Percentiles rank a stretch among this genome's conserved stretches.
Conservation (phyloP, 1,140 invertebrate genomes). For the Paraescarpia echinospica region DNA sequence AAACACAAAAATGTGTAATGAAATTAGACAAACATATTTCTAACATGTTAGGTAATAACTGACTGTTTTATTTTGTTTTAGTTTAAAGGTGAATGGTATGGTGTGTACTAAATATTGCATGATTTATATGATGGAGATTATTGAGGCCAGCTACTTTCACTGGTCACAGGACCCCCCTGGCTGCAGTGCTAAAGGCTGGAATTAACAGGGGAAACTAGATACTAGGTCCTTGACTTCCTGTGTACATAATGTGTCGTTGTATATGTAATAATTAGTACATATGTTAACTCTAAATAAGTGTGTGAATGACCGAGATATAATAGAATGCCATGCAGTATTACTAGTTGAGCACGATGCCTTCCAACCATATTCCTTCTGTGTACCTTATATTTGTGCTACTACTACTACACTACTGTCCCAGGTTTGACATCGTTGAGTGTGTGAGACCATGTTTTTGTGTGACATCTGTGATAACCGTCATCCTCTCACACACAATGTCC, state of each 20-base stretch:
- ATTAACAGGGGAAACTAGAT: neutral
- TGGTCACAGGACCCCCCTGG: neutral
- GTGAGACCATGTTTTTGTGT: neutral
- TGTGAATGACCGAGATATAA: neutral
- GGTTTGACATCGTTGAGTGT: neutral
- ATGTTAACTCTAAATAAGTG: conserved; percentile 1
- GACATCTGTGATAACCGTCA: neutral
- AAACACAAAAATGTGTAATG: neutral
- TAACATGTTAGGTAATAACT: neutral
- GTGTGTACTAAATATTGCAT: neutral
- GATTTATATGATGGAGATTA: neutral
- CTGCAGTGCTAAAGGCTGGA: neutral
- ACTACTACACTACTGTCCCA: neutral
- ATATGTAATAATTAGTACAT: neutral
- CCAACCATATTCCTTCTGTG: too few species aligned
- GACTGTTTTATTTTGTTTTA: neutral
- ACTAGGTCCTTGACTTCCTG: neutral
- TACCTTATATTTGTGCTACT: neutral
- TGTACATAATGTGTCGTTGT: neutral
- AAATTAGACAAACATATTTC: neutral
- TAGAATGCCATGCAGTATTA: conserved; percentile 1
- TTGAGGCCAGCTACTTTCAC: neutral
- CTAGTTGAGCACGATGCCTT: neutral
- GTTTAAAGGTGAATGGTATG: neutral
- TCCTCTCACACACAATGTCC: neutral